phyloP scores from a whole-genome alignment of 2,888 invertebrate genomes.

The Agrochola lota region DNA sequence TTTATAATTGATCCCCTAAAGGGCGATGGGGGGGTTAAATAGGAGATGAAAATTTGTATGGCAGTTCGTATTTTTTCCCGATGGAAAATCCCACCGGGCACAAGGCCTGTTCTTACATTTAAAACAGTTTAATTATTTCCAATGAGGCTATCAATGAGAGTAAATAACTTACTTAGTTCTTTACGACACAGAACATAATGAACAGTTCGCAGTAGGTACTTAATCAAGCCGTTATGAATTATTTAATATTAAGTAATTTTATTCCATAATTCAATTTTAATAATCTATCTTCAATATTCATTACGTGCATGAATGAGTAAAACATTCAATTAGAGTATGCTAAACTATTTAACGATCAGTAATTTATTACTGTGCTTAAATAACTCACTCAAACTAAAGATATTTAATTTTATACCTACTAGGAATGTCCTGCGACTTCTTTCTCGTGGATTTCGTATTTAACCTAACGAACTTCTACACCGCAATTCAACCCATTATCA shows the following conservation, averaged over 20 bases:
- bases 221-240: not conserved
- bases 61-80: too few relatives aligned
- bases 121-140: not conserved
- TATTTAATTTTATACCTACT: not conserved
- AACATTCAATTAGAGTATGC: constrained; percentile 15
- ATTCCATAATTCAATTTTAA: constrained; percentile 13
- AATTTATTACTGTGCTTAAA: not conserved
- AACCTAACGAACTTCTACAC: not conserved
- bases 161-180: not conserved
- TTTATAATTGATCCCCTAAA: too few relatives aligned
- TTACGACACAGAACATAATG: not conserved
- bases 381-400: not conserved
- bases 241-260: not conserved
- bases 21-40: too few relatives aligned
- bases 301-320: constrained; percentile 1
- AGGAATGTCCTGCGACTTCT: not conserved
- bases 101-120: not conserved
- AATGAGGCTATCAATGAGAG: not conserved
- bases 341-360: not conserved
- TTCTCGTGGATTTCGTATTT: too few relatives aligned
- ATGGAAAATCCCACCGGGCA: too few relatives aligned
- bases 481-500: not conserved
- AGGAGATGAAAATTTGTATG: too few relatives aligned
- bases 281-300: constrained; percentile 10
- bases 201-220: not conserved